A percentile compares a stretch with the other conserved stretches of the same genome.
phyloP scores from a whole-genome alignment of 1,140 invertebrate species.

The Danaus melanippus region DNA sequence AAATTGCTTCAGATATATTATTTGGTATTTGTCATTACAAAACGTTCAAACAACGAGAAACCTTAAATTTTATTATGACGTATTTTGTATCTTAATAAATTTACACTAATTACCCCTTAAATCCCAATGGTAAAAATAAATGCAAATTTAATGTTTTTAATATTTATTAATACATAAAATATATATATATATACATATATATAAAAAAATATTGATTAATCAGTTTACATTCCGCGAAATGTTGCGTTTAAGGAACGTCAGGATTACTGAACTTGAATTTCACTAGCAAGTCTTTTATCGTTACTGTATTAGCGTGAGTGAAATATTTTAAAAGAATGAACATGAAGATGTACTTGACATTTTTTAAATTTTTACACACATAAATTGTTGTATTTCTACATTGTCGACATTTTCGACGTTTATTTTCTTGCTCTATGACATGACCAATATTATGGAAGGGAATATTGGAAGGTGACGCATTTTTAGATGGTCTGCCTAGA shows the following conservation, averaged over 20 bases:
- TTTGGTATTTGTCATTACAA: no score
- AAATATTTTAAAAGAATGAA: slow-evolving; percentile 8
- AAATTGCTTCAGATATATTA: no score
- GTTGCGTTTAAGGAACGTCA: no score
- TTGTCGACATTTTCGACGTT: slow-evolving; percentile 8
- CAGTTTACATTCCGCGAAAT: no score
- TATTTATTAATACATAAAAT: not conserved
- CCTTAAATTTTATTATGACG: no score
- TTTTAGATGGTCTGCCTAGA: slow-evolving; percentile 12
- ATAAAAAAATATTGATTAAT: no score
- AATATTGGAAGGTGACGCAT: slow-evolving; percentile 9
- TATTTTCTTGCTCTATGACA: slow-evolving; percentile 4
- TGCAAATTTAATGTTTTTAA: not conserved
- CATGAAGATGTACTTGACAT: slow-evolving; percentile 10
- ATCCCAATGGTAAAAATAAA: slow-evolving; percentile 10
- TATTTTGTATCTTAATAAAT: no score
- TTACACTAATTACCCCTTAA: not conserved
- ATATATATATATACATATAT: no score
- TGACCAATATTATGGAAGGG: slow-evolving; percentile 1
- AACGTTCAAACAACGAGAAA: no score
- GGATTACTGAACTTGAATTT: no score
- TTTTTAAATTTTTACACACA: slow-evolving; percentile 7
- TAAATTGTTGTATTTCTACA: slow-evolving; percentile 9
- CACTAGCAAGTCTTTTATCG: not conserved
- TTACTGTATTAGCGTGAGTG: slow-evolving; percentile 3